A percentile compares a stretch with the other conserved stretches of the same genome.
phyloP scores from a whole-genome alignment of 1,140 invertebrate species.

The Daktulosphaira vitifoliae region DNA sequence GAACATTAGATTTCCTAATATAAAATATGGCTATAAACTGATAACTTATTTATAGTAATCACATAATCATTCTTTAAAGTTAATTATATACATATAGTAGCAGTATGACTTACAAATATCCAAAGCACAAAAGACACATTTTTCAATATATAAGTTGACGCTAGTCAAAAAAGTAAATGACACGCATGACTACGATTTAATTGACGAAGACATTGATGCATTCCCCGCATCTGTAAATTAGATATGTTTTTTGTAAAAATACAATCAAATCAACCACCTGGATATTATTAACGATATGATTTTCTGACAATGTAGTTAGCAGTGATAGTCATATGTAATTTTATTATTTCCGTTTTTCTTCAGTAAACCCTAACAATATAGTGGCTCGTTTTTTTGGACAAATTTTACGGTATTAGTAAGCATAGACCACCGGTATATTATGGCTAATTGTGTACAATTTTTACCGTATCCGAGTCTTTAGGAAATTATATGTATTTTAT shows the following conservation, averaged over 20 bases:
- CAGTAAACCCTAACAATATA: background rate
- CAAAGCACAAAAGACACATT: no score
- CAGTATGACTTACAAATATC: no score
- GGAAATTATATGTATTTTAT: no score
- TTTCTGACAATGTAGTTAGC: constrained; percentile 12
- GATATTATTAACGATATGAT: background rate
- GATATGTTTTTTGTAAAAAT: background rate
- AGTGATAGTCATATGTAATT: background rate
- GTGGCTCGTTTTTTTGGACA: background rate
- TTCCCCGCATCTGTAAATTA: background rate
- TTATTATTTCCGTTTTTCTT: constrained; percentile 22
- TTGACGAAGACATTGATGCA: background rate
- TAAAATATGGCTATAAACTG: no score
- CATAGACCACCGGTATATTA: background rate
- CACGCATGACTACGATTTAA: background rate
- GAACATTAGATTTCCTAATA: no score
- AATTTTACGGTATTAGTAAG: background rate
- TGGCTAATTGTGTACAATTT: background rate
- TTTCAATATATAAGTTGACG: no score
- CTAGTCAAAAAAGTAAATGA: background rate
- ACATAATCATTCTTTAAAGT: no score
- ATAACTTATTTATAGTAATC: no score
- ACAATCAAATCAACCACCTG: background rate
- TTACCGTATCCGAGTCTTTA: constrained; percentile 11
- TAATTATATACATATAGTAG: no score